These are phyloP conservation scores for Cromileptes altivelis DNA, from an alignment of 2,113 vertebrate genomes.

Conservation along the genomic window DNA sequence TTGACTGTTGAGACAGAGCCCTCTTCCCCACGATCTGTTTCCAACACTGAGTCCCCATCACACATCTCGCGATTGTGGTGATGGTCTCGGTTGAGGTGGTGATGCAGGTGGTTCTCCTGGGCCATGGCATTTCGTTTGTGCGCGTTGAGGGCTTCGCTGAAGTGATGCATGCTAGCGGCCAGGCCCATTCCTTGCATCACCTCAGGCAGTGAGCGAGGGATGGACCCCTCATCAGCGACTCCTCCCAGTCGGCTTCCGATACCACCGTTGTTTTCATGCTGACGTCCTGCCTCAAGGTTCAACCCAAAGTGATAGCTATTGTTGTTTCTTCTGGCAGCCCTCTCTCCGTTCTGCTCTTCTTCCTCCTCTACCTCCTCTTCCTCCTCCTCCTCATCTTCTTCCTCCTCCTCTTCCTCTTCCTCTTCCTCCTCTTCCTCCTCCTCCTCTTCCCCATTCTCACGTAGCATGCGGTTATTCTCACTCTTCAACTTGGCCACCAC, in stretches of 20 bases:
- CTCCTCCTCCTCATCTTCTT: constrained; percentile 94
- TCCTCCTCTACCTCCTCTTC: constrained; percentile 92
- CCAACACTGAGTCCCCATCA: constrained; percentile 93
- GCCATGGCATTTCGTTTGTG: constrained; percentile 94
- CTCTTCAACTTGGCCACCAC: constrained; percentile 99
- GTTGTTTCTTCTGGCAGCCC: constrained; percentile 88
- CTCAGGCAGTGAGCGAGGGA: constrained; percentile 92
- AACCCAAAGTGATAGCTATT: constrained; percentile 95
- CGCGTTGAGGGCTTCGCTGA: constrained; percentile 96
- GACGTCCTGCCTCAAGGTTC: constrained; percentile 93
- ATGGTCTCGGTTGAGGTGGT: constrained; percentile 77
- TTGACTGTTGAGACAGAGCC: constrained; percentile 90
- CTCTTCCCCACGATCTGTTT: constrained; percentile 94
- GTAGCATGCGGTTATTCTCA: constrained; percentile 91
- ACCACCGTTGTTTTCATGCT: constrained; percentile 92
- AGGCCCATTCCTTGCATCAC: constrained; percentile 98
- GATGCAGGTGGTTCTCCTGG: constrained; percentile 92
- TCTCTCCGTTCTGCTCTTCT: constrained; percentile 91
- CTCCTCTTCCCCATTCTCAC: constrained; percentile 96
- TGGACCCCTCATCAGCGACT: constrained; percentile 86
- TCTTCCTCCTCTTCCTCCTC: constrained; percentile 96
- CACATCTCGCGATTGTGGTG: constrained; percentile 89
- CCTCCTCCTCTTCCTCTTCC: constrained; percentile 97
- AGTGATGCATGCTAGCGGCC: constrained; percentile 99
- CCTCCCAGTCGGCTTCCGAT: constrained; percentile 78